Evolutionary conservation across 2,888 invertebrate genomes (phyloP).

Genomic region (Exephanes ischioxanthus): DNA sequence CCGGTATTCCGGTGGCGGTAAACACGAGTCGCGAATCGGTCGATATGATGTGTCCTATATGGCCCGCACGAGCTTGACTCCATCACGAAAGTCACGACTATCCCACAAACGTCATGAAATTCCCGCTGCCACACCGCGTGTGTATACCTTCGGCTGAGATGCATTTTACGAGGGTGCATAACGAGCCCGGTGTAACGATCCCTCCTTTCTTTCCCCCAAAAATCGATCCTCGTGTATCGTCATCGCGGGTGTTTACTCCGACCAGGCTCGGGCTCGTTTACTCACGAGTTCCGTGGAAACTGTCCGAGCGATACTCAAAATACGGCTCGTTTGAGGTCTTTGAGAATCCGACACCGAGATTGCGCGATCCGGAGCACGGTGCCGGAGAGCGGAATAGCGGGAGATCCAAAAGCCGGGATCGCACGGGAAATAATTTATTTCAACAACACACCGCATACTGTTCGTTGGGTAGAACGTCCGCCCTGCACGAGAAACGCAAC

Average conservation of each 20-base stretch:
- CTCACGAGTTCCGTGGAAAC: background rate
- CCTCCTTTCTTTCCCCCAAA: background rate
- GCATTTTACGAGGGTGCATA: slow-evolving; percentile 13
- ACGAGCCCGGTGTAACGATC: background rate
- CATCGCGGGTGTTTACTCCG: background rate
- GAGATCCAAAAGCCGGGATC: background rate
- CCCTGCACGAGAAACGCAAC: background rate
- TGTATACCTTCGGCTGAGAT: background rate
- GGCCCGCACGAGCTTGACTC: slow-evolving; percentile 15
- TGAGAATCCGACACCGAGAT: slow-evolving; percentile 33
- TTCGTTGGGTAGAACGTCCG: slow-evolving; percentile 48
- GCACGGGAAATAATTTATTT: slow-evolving; percentile 56
- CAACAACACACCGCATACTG: slow-evolving; percentile 40
- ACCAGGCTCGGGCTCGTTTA: background rate
- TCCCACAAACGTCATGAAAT: background rate
- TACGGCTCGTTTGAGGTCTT: slow-evolving; percentile 44
- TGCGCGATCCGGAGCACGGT: background rate
- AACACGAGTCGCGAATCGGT: background rate
- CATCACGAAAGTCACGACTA: slow-evolving; percentile 28
- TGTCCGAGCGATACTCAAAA: background rate
- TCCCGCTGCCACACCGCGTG: background rate
- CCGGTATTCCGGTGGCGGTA: background rate
- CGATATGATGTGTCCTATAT: slow-evolving; percentile 1
- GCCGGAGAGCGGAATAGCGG: background rate
- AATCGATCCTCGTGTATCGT: slow-evolving; percentile 12